A percentile compares a stretch with the other conserved stretches of the same genome.
phyloP scores from a whole-genome alignment of 2,113 vertebrate genomes.

The rabbit (Oryctolagus cuniculus) region DNA sequence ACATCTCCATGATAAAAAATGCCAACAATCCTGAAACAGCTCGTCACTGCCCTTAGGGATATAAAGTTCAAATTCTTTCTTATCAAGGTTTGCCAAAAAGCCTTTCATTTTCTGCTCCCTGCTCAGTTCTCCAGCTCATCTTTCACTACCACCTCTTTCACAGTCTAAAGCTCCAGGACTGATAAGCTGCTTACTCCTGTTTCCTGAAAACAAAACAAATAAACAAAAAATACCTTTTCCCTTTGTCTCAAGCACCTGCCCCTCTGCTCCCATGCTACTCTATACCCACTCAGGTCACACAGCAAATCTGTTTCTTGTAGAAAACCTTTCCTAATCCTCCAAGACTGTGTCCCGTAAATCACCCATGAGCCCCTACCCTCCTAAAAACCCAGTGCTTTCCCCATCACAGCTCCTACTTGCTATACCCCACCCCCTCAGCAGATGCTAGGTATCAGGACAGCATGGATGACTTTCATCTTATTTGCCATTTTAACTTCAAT shows the following conservation, averaged over 20 bases:
- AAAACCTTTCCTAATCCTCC: not conserved
- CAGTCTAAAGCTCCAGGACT: not conserved
- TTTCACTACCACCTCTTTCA: not conserved
- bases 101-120: not conserved
- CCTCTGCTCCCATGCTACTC: not conserved
- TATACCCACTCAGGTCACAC: not conserved
- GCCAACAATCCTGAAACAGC: slow-evolving; percentile 35
- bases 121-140: not conserved
- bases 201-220: not conserved
- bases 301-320: slow-evolving; percentile 41
- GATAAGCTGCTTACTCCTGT: not conserved
- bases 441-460: not conserved
- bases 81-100: slow-evolving; percentile 40
- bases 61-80: slow-evolving; percentile 68
- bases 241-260: slow-evolving; percentile 11
- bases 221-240: not conserved
- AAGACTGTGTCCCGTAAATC: not conserved
- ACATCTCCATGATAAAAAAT: slow-evolving; percentile 21
- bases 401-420: not conserved
- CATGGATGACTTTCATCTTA: not conserved
- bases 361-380: not conserved
- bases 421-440: not conserved
- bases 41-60: not conserved
- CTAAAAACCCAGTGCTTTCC: not conserved
- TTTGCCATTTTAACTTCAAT: not conserved